Evolutionary conservation across 2,888 invertebrate genomes (phyloP), one percentile per base, ranked within the genome.

Genomic region (Eupsilia transversa): DNA sequence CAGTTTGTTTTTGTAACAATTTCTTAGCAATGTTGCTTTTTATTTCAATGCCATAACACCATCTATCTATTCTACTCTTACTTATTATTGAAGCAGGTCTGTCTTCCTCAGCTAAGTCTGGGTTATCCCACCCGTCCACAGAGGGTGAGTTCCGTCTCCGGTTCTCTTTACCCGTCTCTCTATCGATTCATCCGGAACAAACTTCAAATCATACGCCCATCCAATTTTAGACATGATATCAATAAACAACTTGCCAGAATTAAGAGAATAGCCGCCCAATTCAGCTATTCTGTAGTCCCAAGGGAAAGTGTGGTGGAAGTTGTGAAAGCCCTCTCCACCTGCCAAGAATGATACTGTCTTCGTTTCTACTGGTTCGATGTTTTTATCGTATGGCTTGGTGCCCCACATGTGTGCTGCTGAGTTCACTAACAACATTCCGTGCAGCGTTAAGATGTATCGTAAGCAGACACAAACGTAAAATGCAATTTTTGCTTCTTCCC

Each of bases 251-350:
- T 54, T 54, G 27, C 27, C 27, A 27, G 14, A 27, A 27, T 54
- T 54, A 27, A 54, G 54, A 54, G 27, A 54, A 27, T 54, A 54
- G 27, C 54, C 54, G 6, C 54, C 54, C 27, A 54, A 17, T 14
- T 54, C 54, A 54, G 54, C 54, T 27, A 27, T 6, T 54, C 54
- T 54, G 84, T 0, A 83, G 87, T 0, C 54, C 54, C 54, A 54
- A 54, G 54, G 27, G 6, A 54, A 54, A 27, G 54, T 27, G 54
- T 54, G 54, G 54, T 54, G 54, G 54, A 6, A 54, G 14, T 54
- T 54, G 27, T 54, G 54, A 6, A 54, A 54, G 54, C 54, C 54
- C 27, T 54, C 54, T 54, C 54, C 54, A 14, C 2, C 5, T 14
- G 14, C 27, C 5, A 27, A 54, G 14, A 54, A 27, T 54, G 54